Base-by-base conservation (phyloP, 2,797 vertebrate species). In the Siniperca undulata region DNA sequence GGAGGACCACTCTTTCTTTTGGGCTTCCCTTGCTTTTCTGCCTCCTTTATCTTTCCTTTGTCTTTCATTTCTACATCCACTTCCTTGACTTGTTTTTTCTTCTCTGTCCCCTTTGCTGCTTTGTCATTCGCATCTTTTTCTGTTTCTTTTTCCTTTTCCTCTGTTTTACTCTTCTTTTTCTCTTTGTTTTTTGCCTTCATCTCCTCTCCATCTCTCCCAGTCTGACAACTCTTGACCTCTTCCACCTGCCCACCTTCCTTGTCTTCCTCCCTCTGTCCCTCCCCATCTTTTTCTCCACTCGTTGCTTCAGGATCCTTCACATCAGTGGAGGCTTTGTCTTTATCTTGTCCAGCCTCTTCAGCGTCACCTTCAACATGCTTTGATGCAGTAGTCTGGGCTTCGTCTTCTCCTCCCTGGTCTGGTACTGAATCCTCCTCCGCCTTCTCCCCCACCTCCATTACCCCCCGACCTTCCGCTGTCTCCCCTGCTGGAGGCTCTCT, bases 11-110 rank as follows among this genome's bases (percentile, higher is more conserved):
- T 86, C 81, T 93, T 96, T 86, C 86, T 93, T 89, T 93, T 95
- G 8, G 88, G 68, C 73, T 94, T 96, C 44, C 78, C 90, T 88
- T 92, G 92, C 65, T 95, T 95, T 70, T 94, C 95, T n/a, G 1
- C 27, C 48, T 93, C 94, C 20, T 92, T 92, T 3, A 22, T 55
- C 48, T 90, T 93, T 46, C 66, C 89, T 79, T 94, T 95, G 14
- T 93, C 89, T 74, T 91, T 86, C 2, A 22, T 80, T 10, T 86
- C 80, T 56, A 69, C 53, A 10, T 74, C 81, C 34, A 38, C 69
- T 74, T 74, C 83, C 67, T 77, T 84, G 4, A 19, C 74, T 66
- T 75, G 50, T 70, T 91, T 91, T 68, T 83, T 81, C 72, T 78
- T 83, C 44, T 91, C 86, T 16, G 52, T 59, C 30, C n/a, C 82